A percentile compares a stretch with the other conserved stretches of the same genome.
Conservation (phyloP, 2,113 vertebrate genomes). For the Arizona elegans region DNA sequence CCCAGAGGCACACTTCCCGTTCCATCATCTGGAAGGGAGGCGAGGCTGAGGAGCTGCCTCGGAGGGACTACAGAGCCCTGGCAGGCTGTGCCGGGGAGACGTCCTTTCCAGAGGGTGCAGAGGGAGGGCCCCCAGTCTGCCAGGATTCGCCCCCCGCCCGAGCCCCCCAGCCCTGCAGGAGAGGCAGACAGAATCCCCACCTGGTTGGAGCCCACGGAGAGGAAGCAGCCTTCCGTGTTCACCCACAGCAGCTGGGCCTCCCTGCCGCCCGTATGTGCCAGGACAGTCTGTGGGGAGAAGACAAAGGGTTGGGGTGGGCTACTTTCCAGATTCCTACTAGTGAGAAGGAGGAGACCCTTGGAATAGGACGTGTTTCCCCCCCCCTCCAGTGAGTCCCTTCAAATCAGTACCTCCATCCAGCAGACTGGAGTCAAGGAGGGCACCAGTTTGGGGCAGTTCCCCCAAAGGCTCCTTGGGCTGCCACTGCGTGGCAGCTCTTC, state of each 20-base stretch:
- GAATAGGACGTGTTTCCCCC: not conserved
- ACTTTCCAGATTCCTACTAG: not conserved
- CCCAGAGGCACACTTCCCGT: slow-evolving; percentile 88
- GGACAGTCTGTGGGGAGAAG: slow-evolving; percentile 69
- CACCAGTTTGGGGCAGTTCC: not conserved
- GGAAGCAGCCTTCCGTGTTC: slow-evolving; percentile 72
- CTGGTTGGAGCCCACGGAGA: slow-evolving; percentile 89
- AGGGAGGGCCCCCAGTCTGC: not conserved
- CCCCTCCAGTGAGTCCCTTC: not conserved
- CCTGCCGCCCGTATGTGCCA: slow-evolving; percentile 80
- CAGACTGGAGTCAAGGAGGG: not conserved
- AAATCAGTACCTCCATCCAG: not conserved
- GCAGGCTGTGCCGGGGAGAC: not conserved
- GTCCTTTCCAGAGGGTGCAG: not conserved
- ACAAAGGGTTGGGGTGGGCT: not conserved
- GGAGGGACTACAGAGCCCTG: not conserved
- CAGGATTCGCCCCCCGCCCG: too few relatives aligned
- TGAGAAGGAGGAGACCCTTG: not conserved
- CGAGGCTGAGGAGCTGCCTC: not conserved
- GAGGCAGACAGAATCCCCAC: slow-evolving; percentile 54
- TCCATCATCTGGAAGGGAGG: slow-evolving; percentile 76
- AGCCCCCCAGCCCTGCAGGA: not conserved
- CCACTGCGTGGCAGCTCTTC: not conserved
- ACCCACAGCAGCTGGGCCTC: slow-evolving; percentile 85
- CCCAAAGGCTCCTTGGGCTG: not conserved